These are phyloP conservation scores for Drosophila mayaguana DNA, from an alignment of 2,888 invertebrate species.

Conservation along the genomic window DNA sequence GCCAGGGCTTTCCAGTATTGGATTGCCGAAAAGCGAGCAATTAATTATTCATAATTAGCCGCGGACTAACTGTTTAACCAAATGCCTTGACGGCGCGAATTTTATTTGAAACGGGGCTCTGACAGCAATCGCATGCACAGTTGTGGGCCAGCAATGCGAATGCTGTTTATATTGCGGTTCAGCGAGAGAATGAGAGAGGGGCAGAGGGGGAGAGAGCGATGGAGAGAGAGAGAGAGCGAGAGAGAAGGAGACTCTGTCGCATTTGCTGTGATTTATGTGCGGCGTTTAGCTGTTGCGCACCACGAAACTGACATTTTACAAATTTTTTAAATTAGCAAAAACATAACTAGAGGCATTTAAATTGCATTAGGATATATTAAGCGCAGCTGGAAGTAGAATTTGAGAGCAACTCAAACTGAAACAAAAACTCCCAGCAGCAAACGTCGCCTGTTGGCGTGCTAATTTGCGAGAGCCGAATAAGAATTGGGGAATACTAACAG, in stretches of 20 bases:
- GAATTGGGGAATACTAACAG: not conserved
- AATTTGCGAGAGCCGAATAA: not conserved
- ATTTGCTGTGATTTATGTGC: constrained; percentile 59
- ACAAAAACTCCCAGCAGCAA: not conserved
- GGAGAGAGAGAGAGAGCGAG: not conserved
- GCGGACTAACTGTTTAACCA: constrained; percentile 61
- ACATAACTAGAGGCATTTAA: not conserved
- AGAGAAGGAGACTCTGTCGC: not conserved
- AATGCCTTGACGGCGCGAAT: constrained; percentile 34
- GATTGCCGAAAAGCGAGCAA: constrained; percentile 22
- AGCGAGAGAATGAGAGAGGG: not conserved
- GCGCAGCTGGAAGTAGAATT: not conserved
- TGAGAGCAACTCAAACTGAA: not conserved
- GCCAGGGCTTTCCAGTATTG: constrained; percentile 6
- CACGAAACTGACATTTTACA: constrained; percentile 23
- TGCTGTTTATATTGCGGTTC: constrained; percentile 16
- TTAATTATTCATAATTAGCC: constrained; percentile 73
- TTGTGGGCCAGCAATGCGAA: constrained; percentile 12
- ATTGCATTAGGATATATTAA: not conserved
- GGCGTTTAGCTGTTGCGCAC: constrained; percentile 14
- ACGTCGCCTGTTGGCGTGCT: not conserved
- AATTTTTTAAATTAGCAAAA: constrained; percentile 3
- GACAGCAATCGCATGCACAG: constrained; percentile 22
- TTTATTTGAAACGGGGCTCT: constrained; percentile 42
- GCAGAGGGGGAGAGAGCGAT: not conserved